Percentiles rank a stretch among this genome's conserved stretches.
These are phyloP conservation scores for Holothuria leucospilota DNA, from an alignment of 53 echinoderm and acorn worm species.

Conservation along the genomic window DNA sequence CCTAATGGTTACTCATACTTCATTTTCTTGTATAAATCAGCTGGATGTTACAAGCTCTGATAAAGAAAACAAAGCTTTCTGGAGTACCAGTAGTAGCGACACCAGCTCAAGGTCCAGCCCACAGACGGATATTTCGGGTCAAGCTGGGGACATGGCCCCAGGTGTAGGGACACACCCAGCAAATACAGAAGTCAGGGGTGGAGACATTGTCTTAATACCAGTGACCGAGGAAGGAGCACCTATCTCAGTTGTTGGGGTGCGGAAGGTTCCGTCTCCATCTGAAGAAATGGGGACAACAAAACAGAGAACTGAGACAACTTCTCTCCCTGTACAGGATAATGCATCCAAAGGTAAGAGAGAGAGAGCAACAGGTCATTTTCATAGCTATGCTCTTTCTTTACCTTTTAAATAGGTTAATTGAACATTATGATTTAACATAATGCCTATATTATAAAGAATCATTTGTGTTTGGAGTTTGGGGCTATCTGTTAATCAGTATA, in stretches of 20 bases:
- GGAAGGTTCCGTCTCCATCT: conserved; percentile 8
- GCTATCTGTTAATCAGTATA: too few relatives aligned
- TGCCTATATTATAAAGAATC: too few relatives aligned
- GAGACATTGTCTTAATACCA: conserved; percentile 66
- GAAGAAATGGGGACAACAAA: background rate
- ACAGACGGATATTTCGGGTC: conserved; percentile 74
- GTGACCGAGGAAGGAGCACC: conserved; percentile 70
- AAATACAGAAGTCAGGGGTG: conserved; percentile 23
- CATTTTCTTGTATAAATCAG: conserved; percentile 36
- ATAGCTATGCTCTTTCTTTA: too few relatives aligned
- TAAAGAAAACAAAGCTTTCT: conserved; percentile 95
- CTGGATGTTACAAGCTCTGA: conserved; percentile 94
- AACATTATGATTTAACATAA: too few relatives aligned
- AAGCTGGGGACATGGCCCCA: conserved; percentile 48
- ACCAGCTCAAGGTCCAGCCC: conserved; percentile 86
- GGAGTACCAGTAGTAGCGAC: conserved; percentile 95
- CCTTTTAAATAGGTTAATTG: too few relatives aligned
- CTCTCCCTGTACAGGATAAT: too few relatives aligned
- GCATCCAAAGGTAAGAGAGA: too few relatives aligned
- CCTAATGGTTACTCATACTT: background rate
- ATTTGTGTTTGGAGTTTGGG: too few relatives aligned
- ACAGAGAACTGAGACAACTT: background rate
- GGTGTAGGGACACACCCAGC: conserved; percentile 24
- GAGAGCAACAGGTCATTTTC: too few relatives aligned
- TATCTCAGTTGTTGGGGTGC: conserved; percentile 33